These are phyloP conservation scores for Macroteleia sp. DNA, from an alignment of 2,888 invertebrate genomes.

Conservation along the genomic window DNA sequence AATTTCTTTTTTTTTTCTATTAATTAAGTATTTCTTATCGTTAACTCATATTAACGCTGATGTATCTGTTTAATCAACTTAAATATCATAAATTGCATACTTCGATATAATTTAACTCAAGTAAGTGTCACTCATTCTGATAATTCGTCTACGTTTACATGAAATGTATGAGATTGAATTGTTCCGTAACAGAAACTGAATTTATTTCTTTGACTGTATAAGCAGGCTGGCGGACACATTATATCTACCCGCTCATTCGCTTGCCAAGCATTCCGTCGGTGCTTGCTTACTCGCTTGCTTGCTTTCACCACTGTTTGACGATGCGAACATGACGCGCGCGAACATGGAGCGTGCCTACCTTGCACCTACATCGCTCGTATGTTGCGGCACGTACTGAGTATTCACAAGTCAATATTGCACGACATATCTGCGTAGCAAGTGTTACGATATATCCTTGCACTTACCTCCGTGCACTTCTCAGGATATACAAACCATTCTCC, in stretches of 20 bases:
- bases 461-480: constrained; percentile 37
- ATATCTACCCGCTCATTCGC: constrained; percentile 52
- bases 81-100: no score
- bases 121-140: no score
- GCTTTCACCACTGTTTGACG: constrained; percentile 64
- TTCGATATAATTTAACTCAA: no score
- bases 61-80: no score
- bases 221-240: constrained; percentile 27
- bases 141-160: no score
- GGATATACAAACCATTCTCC: constrained; percentile 45
- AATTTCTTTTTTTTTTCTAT: no score
- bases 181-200: constrained; percentile 23
- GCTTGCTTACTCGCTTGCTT: constrained; percentile 58
- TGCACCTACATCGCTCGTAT: constrained; percentile 60
- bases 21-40: no score
- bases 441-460: constrained; percentile 60
- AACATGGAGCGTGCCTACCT: constrained; percentile 63
- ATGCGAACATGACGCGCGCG: constrained; percentile 63
- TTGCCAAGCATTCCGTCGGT: constrained; percentile 54
- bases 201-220: constrained; percentile 31
- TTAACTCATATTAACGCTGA: no score
- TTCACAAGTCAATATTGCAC: constrained; percentile 65
- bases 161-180: no score
- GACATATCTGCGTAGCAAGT: constrained; percentile 61
- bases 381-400: constrained; percentile 64